A percentile compares a stretch with the other conserved stretches of the same genome.
phyloP scores from a whole-genome alignment of 1,140 invertebrate species.

The Drosophila dunni region DNA sequence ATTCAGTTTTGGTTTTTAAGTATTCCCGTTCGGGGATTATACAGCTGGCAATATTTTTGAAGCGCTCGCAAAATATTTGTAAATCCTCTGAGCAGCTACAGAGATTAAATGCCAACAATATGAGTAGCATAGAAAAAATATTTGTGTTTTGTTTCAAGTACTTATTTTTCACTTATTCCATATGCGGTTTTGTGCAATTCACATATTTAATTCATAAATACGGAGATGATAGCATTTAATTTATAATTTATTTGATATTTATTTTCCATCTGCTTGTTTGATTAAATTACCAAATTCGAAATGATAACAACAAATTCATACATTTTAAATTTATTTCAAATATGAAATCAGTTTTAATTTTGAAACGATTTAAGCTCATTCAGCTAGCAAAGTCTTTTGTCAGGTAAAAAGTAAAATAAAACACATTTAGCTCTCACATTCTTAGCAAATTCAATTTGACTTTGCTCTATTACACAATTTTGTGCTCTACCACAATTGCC shows the following conservation, averaged over 20 bases:
- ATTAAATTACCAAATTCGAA: no score
- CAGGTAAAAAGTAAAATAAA: slow-evolving; percentile 17
- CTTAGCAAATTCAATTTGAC: slow-evolving; percentile 69
- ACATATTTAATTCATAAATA: no score
- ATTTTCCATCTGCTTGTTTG: no score
- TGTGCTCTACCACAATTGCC: slow-evolving; percentile 37
- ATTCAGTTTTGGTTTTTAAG: slow-evolving; percentile 1
- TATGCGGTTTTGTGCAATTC: background rate
- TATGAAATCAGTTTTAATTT: slow-evolving; percentile 2
- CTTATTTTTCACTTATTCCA: background rate
- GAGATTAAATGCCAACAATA: slow-evolving; percentile 50
- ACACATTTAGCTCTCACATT: slow-evolving; percentile 44
- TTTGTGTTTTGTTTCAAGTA: background rate
- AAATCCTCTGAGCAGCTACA: slow-evolving; percentile 26
- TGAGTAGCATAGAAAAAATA: slow-evolving; percentile 6
- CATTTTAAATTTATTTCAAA: background rate
- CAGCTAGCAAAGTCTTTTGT: background rate
- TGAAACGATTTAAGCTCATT: background rate
- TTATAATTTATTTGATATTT: no score
- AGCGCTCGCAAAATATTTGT: slow-evolving; percentile 71
- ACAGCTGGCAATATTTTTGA: slow-evolving; percentile 53
- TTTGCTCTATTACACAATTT: slow-evolving; percentile 72
- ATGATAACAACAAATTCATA: background rate
- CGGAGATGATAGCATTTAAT: no score
- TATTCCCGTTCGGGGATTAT: no score